Evolutionary conservation across 2,888 invertebrate genomes (phyloP).

Genomic region (Pseudoips prasinana): DNA sequence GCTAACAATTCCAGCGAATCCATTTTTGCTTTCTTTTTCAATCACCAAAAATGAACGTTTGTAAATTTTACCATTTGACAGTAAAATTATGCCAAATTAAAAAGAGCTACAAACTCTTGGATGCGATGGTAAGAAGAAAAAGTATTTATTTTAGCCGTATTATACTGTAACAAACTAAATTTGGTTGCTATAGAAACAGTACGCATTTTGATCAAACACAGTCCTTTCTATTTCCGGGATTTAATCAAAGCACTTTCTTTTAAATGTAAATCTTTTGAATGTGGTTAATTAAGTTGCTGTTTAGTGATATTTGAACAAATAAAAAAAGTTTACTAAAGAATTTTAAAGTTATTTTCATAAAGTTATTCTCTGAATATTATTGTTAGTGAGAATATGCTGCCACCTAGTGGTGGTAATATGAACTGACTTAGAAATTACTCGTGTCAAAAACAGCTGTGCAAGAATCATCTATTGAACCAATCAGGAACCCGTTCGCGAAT

Average conservation of each 20-base stretch:
- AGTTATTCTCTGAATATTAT: conserved; percentile 34
- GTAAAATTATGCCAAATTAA: no score
- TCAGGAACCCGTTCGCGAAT: conserved; percentile 42
- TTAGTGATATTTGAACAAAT: no score
- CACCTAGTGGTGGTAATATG: conserved; percentile 45
- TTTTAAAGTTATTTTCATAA: no score
- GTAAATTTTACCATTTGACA: no score
- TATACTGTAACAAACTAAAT: conserved; percentile 32
- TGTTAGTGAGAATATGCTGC: conserved; percentile 52
- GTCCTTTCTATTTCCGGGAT: conserved; percentile 6
- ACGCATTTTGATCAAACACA: conserved; percentile 24
- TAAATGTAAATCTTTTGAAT: background rate
- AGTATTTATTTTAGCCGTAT: conserved; percentile 29
- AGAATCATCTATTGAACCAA: conserved; percentile 43
- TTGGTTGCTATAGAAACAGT: conserved; percentile 55
- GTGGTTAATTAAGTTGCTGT: no score
- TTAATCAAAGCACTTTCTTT: conserved; percentile 14
- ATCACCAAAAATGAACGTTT: no score
- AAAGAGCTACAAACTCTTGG: no score
- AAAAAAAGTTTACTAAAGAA: no score
- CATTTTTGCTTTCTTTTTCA: conserved; percentile 42
- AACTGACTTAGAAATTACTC: conserved; percentile 9
- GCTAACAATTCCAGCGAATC: conserved; percentile 65
- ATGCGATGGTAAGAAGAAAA: no score
- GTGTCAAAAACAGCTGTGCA: conserved; percentile 78